Evolutionary conservation across 2,113 vertebrate genomes (phyloP), one percentile per base, ranked within the genome.

Genomic region (Oceanites oceanicus): DNA sequence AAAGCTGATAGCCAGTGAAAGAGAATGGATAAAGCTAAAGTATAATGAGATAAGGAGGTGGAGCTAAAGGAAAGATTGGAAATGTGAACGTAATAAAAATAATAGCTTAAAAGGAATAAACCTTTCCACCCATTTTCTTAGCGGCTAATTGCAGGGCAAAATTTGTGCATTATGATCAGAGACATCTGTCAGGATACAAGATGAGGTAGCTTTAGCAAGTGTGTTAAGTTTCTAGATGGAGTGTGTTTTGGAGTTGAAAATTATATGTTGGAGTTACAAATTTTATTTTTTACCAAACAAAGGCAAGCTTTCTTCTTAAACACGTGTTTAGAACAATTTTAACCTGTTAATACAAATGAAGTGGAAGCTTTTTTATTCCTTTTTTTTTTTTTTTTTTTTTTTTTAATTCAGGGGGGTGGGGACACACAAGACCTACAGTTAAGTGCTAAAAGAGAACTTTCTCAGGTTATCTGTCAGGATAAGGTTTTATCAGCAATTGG

Each of bases 241-340:
- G 16, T 50, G 11, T 42, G 16, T 26, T 83, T 83, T 52, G 26
- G 29, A 59, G 23, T 27, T 66, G n/a, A 61, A 80, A 86, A n/a
- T 36, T 2, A 13, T 19, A 4, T 2, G 9, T 52, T 1, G 2
- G 55, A 59, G 14, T 52, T 20, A 15, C 27, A 45, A 2, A 17
- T 52, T 26, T 61, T 42, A 36, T 21, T 70, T 88, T 47, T 61
- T 52, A 17, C n/a, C 13, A 30, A 67, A 29, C 38, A 38, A 75
- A 58, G 30, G 12, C 22, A 62, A 19, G 23, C 11, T 63, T 90
- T 68, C 32, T 30, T 70, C 32, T 75, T 45, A 38, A n/a, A 11
- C 6, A 5, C 1, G 0, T 16, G 3, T 45, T 42, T 23, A 42
- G 56, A 81, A 32, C 7, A 22, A 3, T 53, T 81, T 53, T 25